These are phyloP conservation scores for Ditylenchus dipsaci DNA, from an alignment of 1,140 invertebrate species.

Conservation along the genomic window DNA sequence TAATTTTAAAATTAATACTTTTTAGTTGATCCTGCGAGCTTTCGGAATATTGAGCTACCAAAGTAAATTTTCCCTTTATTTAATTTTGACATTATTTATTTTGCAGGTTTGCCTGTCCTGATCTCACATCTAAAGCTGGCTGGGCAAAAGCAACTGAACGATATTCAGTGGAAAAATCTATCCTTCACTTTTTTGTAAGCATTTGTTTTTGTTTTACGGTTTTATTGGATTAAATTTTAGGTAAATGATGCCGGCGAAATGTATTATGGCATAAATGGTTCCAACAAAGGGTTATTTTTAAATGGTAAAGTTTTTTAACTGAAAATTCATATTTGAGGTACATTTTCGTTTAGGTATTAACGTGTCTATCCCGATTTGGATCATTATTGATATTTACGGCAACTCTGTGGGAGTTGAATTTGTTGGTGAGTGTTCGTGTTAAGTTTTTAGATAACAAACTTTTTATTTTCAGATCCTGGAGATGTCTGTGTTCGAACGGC, in stretches of 20 bases:
- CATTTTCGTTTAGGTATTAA: conserved; percentile 65
- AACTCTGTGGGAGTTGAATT: conserved; percentile 90
- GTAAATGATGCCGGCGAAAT: conserved; percentile 64
- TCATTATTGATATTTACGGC: conserved; percentile 86
- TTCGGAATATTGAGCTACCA: conserved; percentile 71
- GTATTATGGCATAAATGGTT: conserved; percentile 88
- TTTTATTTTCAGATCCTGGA: conserved; percentile 18
- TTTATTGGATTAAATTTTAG: background rate
- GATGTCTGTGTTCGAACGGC: conserved; percentile 9
- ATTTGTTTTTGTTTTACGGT: conserved; percentile 50
- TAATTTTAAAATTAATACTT: no score
- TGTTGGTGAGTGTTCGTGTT: conserved; percentile 60
- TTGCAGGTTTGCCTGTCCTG: conserved; percentile 61
- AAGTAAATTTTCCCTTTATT: conserved; percentile 68
- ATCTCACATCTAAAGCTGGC: conserved; percentile 76
- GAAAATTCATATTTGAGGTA: background rate
- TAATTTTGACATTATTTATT: background rate
- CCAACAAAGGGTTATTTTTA: conserved; percentile 89
- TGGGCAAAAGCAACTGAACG: conserved; percentile 94
- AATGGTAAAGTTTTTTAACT: conserved; percentile 63
- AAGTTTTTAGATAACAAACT: background rate
- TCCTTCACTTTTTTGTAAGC: conserved; percentile 87
- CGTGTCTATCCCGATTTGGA: conserved; percentile 79
- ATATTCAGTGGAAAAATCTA: conserved; percentile 78
- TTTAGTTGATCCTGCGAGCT: conserved; percentile 78